Evolutionary conservation across 2,797 vertebrate species (phyloP).

Genomic region (Podarcis siculus): DNA sequence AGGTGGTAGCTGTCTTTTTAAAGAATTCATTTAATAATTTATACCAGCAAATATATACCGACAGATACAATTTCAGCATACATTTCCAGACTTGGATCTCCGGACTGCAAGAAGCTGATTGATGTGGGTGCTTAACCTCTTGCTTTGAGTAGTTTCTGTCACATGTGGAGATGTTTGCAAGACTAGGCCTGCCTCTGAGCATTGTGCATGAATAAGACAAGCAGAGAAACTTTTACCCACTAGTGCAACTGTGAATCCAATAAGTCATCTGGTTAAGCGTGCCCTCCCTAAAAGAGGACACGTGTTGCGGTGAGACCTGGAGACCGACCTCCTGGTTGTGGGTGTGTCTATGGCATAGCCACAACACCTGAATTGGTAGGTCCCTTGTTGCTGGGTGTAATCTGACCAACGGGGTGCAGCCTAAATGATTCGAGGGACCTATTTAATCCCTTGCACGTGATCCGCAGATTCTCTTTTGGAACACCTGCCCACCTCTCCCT

Average conservation of each 20-base stretch:
- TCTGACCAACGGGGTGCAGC: too few relatives aligned
- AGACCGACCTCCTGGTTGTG: too few relatives aligned
- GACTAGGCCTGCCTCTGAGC: constrained; percentile 24
- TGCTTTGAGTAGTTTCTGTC: neutral
- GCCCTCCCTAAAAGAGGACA: too few relatives aligned
- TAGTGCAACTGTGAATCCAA: neutral
- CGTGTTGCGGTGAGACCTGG: too few relatives aligned
- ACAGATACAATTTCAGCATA: constrained; percentile 16
- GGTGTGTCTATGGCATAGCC: too few relatives aligned
- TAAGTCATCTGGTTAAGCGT: neutral
- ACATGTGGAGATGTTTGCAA: neutral
- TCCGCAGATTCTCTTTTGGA: too few relatives aligned
- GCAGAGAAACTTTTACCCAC: neutral
- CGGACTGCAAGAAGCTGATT: neutral
- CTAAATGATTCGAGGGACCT: too few relatives aligned
- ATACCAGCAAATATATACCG: constrained; percentile 40
- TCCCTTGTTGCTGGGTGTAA: too few relatives aligned
- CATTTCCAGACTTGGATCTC: constrained; percentile 16
- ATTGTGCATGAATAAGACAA: constrained; percentile 32
- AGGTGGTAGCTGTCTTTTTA: constrained; percentile 42
- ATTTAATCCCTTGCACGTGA: too few relatives aligned
- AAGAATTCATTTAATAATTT: constrained; percentile 47
- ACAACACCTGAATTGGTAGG: too few relatives aligned
- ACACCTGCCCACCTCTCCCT: too few relatives aligned
- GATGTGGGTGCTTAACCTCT: neutral